phyloP scores from a whole-genome alignment of 1,140 invertebrate species.

The Diabrotica undecimpunctata region DNA sequence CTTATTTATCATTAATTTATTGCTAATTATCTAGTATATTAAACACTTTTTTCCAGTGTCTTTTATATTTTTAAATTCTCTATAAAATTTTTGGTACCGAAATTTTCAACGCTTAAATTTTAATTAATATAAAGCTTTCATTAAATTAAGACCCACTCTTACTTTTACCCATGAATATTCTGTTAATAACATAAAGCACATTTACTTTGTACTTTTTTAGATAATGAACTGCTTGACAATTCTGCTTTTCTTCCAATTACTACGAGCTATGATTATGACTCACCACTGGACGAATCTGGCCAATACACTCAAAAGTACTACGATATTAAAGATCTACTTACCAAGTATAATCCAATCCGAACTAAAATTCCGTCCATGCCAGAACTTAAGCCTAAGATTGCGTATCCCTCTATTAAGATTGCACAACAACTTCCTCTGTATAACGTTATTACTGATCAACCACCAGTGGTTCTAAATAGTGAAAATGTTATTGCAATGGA shows the following conservation, averaged over 20 bases:
- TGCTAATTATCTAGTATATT: too few species aligned
- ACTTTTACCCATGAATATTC: too few species aligned
- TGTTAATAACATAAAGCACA: too few species aligned
- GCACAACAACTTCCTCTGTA: conserved; percentile 36
- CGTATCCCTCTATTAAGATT: conserved; percentile 39
- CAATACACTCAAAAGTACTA: conserved; percentile 51
- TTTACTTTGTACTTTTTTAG: conserved; percentile 11
- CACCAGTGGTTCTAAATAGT: conserved; percentile 29
- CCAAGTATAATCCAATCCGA: conserved; percentile 45
- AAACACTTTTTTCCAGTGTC: too few species aligned
- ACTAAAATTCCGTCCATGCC: conserved; percentile 46
- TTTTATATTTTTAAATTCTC: too few species aligned
- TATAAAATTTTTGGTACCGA: too few species aligned
- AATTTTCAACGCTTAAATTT: too few species aligned
- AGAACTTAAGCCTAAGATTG: conserved; percentile 34
- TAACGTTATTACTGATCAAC: conserved; percentile 38
- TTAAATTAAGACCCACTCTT: too few species aligned
- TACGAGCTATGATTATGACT: conserved; percentile 59
- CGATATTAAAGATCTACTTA: conserved; percentile 41
- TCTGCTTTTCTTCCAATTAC: conserved; percentile 49
- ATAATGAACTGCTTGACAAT: conserved; percentile 23
- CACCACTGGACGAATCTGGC: conserved; percentile 52
- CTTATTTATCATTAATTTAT: too few species aligned
- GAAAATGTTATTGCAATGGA: conserved; percentile 53
- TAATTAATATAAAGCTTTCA: too few species aligned